Evolutionary conservation across 2,888 invertebrate species (phyloP).

Genomic region (Lycocerus yunnanus): DNA sequence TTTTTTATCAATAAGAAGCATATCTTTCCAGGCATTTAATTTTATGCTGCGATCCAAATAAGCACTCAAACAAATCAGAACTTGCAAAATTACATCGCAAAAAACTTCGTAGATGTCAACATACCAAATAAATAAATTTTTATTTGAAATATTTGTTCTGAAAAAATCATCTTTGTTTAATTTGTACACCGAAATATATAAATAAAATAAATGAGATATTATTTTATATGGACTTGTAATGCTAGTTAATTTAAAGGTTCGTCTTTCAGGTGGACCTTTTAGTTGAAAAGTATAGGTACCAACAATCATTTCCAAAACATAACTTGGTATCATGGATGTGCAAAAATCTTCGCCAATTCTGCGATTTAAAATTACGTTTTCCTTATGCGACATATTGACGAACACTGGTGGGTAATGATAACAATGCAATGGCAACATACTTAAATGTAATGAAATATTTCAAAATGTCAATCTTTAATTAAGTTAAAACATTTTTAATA

Average conservation of each 20-base stretch:
- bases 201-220: not conserved
- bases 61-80: not conserved
- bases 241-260: not conserved
- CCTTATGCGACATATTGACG: not conserved
- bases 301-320: not conserved
- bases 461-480: not conserved
- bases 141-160: not conserved
- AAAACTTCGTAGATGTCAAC: not conserved
- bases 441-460: not conserved
- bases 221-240: not conserved
- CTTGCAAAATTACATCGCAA: not conserved
- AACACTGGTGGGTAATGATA: not conserved
- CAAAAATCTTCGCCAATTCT: not conserved
- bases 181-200: not conserved
- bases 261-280: not conserved
- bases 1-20: not conserved
- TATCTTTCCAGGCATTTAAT: not conserved
- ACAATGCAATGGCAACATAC: not conserved
- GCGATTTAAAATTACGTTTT: not conserved
- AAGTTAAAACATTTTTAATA: too few relatives aligned
- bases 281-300: not conserved
- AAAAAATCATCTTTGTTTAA: not conserved
- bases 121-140: not conserved
- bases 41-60: not conserved
- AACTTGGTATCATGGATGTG: not conserved